Base-by-base conservation (phyloP, 2,797 vertebrate genomes). In the Erpetoichthys calabaricus region DNA sequence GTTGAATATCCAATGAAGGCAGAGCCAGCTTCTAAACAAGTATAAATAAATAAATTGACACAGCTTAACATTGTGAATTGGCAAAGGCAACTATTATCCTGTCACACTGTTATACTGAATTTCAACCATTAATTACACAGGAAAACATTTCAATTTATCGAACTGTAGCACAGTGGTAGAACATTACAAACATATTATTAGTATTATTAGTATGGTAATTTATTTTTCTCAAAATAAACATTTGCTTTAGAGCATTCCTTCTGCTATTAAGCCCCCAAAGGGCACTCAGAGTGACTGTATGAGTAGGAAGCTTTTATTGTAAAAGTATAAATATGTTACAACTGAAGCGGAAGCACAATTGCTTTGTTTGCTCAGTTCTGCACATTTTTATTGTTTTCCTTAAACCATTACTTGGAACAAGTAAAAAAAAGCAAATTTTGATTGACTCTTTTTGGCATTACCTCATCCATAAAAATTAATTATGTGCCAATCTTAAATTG, bases 401-500 rank as follows among this genome's bases (percentile, higher is more conserved):
- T 25, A 25, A 25, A 25, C 25, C 25, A 25, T 25, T 25, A 25
- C 25, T 25, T 25, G 25, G 25, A 25, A 25, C 25, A 25, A 25
- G 25, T 25, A 25, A 25, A 25, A 25, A 25, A 25, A 25, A 25
- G 25, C 25, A 25, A 25, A 25, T 25, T 25, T 25, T 25, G 25
- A 25, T 25, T 25, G 25, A 25, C 25, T 25, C 25, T 67, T 60
- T 59, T 41, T 69, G 74, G 65, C 76, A 80, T 77, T 79, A 64
- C 60, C 5, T 68, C 46, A 54, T 79, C 67, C 75, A 45, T 60
- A 62, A 70, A 68, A 44, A 64, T 65, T 67, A 70, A 73, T 80
- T 84, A 80, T 78, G 74, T 69, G 71, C 65, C 67, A 69, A 74
- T 71, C 67, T 72, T 58, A 67, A 74, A 82, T 82, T 79, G 57